A percentile compares a stretch with the other conserved stretches of the same genome.
Conservation (phyloP, 2,888 invertebrate species). For the Hemithea aestivaria region DNA sequence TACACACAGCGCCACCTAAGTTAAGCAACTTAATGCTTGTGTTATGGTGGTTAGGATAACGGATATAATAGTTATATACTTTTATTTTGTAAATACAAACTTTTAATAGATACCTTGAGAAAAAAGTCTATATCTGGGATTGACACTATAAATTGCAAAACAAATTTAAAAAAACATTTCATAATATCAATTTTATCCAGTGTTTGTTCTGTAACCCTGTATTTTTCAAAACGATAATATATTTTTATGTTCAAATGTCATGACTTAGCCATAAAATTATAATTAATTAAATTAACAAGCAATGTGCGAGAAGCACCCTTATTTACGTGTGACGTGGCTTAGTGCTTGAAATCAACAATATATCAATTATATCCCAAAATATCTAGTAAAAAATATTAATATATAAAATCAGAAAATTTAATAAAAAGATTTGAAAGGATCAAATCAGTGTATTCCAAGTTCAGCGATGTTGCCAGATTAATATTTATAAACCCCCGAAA, state of each 20-base stretch:
- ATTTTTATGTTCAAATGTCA: conserved; percentile 28
- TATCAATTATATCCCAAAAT: not conserved
- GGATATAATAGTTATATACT: too few species aligned
- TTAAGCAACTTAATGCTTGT: too few species aligned
- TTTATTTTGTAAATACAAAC: too few species aligned
- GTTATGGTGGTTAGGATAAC: too few species aligned
- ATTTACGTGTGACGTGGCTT: conserved; percentile 30
- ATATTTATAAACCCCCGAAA: too few species aligned
- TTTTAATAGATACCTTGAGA: too few species aligned
- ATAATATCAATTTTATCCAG: conserved; percentile 2
- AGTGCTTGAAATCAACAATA: conserved; percentile 8
- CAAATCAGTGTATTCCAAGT: too few species aligned
- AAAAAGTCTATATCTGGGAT: too few species aligned
- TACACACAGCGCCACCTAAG: too few species aligned
- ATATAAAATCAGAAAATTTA: not conserved
- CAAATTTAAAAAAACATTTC: conserved; percentile 12
- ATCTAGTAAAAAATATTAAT: not conserved
- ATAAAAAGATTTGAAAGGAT: not conserved
- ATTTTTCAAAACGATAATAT: conserved; percentile 26
- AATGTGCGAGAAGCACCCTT: conserved; percentile 43
- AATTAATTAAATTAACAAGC: conserved; percentile 33
- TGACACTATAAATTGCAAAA: conserved; percentile 7
- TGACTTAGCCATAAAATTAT: conserved; percentile 32
- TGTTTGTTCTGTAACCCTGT: conserved; percentile 40
- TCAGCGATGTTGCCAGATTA: too few species aligned